Percentiles rank a stretch among this genome's conserved stretches.
Conservation (phyloP, 2,113 vertebrate genomes). For the Marcusenius ussheri region DNA sequence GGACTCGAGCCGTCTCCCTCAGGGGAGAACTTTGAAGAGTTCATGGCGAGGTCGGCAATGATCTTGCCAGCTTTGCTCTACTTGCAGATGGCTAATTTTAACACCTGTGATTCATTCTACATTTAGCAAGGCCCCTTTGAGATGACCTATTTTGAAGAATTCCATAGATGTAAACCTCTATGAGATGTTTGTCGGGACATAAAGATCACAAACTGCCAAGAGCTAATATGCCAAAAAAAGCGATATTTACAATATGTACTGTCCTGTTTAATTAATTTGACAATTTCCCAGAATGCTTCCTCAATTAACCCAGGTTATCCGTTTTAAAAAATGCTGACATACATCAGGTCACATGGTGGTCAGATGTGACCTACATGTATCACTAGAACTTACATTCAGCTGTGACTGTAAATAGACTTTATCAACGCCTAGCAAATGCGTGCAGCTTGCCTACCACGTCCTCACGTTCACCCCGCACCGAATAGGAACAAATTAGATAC, state of each 20-base stretch:
- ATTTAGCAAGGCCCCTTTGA: background rate
- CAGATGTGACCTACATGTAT: background rate
- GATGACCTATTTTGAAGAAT: background rate
- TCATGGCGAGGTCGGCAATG: background rate
- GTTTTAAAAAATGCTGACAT: background rate
- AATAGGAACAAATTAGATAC: conserved; percentile 51
- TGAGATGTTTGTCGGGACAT: background rate
- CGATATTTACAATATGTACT: background rate
- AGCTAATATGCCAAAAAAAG: background rate
- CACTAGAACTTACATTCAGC: conserved; percentile 16
- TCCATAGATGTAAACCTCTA: background rate
- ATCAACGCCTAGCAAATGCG: conserved; percentile 21
- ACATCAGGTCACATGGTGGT: background rate
- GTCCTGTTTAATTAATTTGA: background rate
- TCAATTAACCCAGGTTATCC: background rate
- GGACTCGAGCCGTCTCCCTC: background rate
- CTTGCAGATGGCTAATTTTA: background rate
- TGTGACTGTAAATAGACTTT: conserved; percentile 17
- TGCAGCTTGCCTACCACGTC: conserved; percentile 39
- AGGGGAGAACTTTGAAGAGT: background rate
- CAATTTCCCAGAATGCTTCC: background rate
- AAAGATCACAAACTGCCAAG: background rate
- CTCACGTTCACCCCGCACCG: conserved; percentile 53
- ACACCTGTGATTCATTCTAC: background rate
- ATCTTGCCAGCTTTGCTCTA: background rate